Evolutionary conservation across 2,797 vertebrate genomes (phyloP).

Genomic region (Thunnus albacares): DNA sequence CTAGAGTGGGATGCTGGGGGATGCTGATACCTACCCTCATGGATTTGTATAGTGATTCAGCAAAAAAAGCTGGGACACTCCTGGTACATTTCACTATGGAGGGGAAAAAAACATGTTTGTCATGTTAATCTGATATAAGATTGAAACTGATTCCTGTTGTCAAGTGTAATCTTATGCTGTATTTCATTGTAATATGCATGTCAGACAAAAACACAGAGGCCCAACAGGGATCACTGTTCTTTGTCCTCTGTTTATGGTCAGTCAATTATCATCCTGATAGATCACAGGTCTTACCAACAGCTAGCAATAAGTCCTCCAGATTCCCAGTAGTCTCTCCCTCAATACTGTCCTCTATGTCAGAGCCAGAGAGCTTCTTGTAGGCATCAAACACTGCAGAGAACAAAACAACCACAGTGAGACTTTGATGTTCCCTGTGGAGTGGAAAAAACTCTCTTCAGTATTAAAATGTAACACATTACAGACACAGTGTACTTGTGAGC

Average conservation of each 20-base stretch:
- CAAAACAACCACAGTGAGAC: conserved; percentile 19
- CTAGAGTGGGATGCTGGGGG: background rate
- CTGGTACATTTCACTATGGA: conserved; percentile 90
- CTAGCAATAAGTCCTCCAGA: conserved; percentile 91
- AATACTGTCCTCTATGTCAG: conserved; percentile 94
- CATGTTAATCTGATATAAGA: conserved; percentile 1
- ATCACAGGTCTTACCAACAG: conserved; percentile 88
- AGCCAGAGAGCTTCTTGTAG: conserved; percentile 93
- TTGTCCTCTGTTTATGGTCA: background rate
- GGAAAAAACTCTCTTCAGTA: background rate
- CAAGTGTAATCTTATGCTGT: conserved; percentile 1
- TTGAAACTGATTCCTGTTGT: conserved; percentile 23
- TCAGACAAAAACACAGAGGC: background rate
- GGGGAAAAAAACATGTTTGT: conserved; percentile 19
- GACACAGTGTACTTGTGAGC: too few relatives aligned
- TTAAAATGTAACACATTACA: background rate
- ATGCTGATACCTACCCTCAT: conserved; percentile 89
- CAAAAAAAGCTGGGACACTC: conserved; percentile 92
- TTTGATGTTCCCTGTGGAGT: background rate
- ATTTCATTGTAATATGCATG: conserved; percentile 15
- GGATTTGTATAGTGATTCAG: conserved; percentile 89
- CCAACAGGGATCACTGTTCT: background rate
- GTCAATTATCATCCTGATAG: background rate
- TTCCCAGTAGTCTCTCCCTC: conserved; percentile 93
- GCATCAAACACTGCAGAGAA: conserved; percentile 90